Base-by-base conservation (phyloP, 2,888 invertebrate species). In the Aethes cnicana region DNA sequence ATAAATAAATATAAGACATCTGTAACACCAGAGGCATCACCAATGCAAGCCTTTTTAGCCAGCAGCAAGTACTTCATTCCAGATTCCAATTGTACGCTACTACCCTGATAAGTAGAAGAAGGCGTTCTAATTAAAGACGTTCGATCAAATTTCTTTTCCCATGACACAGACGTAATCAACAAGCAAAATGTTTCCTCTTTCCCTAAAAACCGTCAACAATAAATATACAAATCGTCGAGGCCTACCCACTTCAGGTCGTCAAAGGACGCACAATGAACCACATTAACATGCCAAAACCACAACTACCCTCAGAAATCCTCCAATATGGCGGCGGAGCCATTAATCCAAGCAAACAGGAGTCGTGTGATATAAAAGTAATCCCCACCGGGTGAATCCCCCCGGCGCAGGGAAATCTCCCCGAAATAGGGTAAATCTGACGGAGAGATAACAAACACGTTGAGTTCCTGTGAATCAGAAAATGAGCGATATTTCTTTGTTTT, bases 301-400 rank as follows among this genome's bases (percentile, higher is more conserved):
- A 18, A 36, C 36, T 36, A 39, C 39, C 25, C 25, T 23, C 25
- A 39, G 17, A 39, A 39, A 25, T 12, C 21, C 30, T 18, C 42
- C 30, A 43, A 43, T 42, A 42, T 42, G 21, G 39, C 41, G 9
- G 21, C 25, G 8, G 16, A n/a, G 39, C 12, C 32, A 33, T 44
- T 44, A 44, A 44, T 16, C 43, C 44, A 8, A 11, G 33, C 44
- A 44, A 44, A 44, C 33, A 44, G 17, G 42, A 37, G 28, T 28
- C 41, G 11, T 12, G 32, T 20, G 44, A 33, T 44, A 35, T 44
- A 44, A 32, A 44, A 35, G 44, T 44, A 44, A 44, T 44, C 33
- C 44, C 12, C 23, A 8, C 14, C 16, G 41, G 41, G 41, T 12
- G 12, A 39, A 39, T 16, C 32, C 17, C 14, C 39, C 18, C 28